phyloP scores from a whole-genome alignment of 35 echinoderm and acorn worm genomes.

The Anneissia japonica region DNA sequence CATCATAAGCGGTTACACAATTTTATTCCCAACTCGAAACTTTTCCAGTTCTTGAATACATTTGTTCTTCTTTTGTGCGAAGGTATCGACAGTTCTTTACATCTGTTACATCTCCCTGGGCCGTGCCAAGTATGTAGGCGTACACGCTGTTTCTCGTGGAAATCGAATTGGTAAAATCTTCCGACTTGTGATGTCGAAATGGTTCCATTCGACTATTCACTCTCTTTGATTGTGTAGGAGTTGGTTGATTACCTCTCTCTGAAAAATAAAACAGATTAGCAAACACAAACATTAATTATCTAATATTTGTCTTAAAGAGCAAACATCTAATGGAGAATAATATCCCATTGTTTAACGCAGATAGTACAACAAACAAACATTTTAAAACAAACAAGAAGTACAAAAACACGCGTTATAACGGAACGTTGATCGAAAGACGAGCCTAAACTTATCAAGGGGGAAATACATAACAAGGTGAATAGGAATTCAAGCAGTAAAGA shows the following conservation, averaged over 20 bases:
- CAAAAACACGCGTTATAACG: too few species aligned
- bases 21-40: background rate
- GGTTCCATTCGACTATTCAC: background rate
- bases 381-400: too few species aligned
- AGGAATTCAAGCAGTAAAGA: too few species aligned
- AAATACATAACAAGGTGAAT: too few species aligned
- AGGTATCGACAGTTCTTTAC: conserved; percentile 58
- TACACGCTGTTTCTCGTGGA: background rate
- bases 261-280: background rate
- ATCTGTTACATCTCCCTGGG: conserved; percentile 33
- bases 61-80: background rate
- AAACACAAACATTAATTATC: too few species aligned
- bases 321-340: too few species aligned
- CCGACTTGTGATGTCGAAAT: background rate
- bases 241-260: background rate
- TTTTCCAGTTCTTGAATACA: background rate
- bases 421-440: too few species aligned
- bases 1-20: too few species aligned
- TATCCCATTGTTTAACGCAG: too few species aligned
- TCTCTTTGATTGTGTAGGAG: background rate
- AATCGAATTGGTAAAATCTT: background rate
- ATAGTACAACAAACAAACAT: too few species aligned
- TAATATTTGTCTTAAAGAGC: too few species aligned
- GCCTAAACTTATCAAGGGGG: too few species aligned
- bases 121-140: background rate